Evolutionary conservation across 2,888 invertebrate genomes (phyloP).

Genomic region (Stratiomys singularior): DNA sequence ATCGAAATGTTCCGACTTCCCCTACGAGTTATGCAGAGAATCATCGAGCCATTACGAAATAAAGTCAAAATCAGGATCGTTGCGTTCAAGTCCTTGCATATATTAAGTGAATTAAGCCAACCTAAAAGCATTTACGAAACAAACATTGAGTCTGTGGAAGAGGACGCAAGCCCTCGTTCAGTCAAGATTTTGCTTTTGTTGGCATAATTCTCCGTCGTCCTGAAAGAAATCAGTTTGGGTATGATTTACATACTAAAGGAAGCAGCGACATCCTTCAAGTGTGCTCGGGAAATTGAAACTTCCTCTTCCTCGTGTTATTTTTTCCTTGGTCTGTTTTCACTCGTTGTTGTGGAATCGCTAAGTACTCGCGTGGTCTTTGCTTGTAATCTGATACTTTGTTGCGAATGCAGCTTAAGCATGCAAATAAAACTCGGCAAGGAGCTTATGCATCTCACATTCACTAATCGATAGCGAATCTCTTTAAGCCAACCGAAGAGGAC

Average conservation of each 20-base stretch:
- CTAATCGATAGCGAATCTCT: slow-evolving; percentile 30
- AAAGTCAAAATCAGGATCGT: neutral
- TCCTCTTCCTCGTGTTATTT: slow-evolving; percentile 9
- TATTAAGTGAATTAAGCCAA: slow-evolving; percentile 6
- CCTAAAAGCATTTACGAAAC: slow-evolving; percentile 3
- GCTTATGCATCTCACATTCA: slow-evolving; percentile 21
- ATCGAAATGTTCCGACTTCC: too few relatives aligned
- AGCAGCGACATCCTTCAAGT: slow-evolving; percentile 27
- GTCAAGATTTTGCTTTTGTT: neutral
- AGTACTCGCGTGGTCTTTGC: slow-evolving; percentile 16
- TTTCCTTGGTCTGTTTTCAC: too few relatives aligned
- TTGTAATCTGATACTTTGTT: slow-evolving; percentile 8
- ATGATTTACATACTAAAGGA: slow-evolving; percentile 9
- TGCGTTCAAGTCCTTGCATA: slow-evolving; percentile 2
- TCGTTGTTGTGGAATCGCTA: too few relatives aligned
- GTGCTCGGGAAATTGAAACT: slow-evolving; percentile 28
- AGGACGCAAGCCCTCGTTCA: neutral
- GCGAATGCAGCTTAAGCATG: neutral
- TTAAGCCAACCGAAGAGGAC: neutral
- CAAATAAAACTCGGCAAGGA: neutral
- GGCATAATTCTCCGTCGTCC: neutral
- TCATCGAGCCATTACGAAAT: neutral
- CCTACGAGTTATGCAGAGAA: neutral
- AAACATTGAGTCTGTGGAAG: slow-evolving; percentile 22
- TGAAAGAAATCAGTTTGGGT: neutral